phyloP scores from a whole-genome alignment of 2,797 vertebrate genomes.

The Dromococcyx pavoninus region DNA sequence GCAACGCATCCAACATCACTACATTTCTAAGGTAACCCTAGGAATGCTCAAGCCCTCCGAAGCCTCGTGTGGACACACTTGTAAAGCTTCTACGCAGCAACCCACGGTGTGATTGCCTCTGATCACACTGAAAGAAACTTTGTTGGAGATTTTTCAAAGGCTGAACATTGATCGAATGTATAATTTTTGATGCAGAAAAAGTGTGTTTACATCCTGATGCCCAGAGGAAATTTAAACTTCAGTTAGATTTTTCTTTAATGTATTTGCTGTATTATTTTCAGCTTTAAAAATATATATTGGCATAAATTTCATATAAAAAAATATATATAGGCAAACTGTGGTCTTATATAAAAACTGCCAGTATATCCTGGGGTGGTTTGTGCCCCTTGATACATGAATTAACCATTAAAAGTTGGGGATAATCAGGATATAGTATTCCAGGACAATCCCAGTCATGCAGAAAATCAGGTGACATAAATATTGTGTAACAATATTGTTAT shows the following conservation, averaged over 20 bases:
- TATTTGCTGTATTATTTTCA: constrained; percentile 8
- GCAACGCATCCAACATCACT: neutral
- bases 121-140: constrained; percentile 48
- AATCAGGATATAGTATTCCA: neutral
- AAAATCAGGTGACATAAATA: neutral
- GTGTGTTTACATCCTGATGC: constrained; percentile 12
- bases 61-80: neutral
- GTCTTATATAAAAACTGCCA: neutral
- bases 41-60: neutral
- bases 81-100: constrained; percentile 45
- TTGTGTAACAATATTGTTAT: neutral
- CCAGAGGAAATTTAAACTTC: constrained; percentile 1
- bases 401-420: neutral
- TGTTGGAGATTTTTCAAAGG: constrained; percentile 55
- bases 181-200: constrained; percentile 58
- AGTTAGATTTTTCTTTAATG: neutral
- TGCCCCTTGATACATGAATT: neutral
- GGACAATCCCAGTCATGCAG: neutral
- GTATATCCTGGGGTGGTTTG: neutral
- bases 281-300: neutral
- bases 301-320: too few relatives aligned
- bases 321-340: neutral
- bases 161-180: constrained; percentile 3
- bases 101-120: constrained; percentile 35
- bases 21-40: neutral